phyloP scores from a whole-genome alignment of 1,140 invertebrate species.

The Tyrophagus putrescentiae region DNA sequence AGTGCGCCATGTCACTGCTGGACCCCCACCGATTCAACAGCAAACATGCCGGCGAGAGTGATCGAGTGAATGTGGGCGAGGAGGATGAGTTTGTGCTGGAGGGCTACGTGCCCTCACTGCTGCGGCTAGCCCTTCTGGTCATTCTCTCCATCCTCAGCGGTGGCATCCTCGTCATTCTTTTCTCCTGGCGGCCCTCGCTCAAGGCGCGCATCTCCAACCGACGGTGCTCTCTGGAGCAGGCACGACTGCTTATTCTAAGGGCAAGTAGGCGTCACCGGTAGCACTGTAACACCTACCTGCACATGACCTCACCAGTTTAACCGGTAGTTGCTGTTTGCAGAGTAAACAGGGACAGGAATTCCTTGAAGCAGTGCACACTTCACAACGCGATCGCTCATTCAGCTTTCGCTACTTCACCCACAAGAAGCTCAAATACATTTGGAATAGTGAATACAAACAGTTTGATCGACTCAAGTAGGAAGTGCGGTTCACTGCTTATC shows the following conservation, averaged over 20 bases:
- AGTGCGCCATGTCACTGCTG: neutral
- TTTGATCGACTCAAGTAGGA: slow-evolving; percentile 30
- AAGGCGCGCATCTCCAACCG: slow-evolving; percentile 41
- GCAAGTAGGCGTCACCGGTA: slow-evolving; percentile 36
- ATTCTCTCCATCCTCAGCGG: slow-evolving; percentile 5
- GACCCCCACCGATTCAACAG: neutral
- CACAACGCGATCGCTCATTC: neutral
- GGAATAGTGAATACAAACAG: slow-evolving; percentile 29
- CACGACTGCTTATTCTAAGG: slow-evolving; percentile 59
- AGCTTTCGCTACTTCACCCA: slow-evolving; percentile 30
- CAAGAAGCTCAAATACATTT: slow-evolving; percentile 34
- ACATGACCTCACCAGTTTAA: neutral
- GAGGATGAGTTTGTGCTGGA: slow-evolving; percentile 23
- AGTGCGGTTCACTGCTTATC: too few species aligned
- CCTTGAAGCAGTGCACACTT: slow-evolving; percentile 21
- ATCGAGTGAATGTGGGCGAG: slow-evolving; percentile 22
- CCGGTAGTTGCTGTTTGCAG: slow-evolving; percentile 10
- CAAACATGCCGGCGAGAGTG: neutral
- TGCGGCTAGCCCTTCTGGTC: slow-evolving; percentile 15
- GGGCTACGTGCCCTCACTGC: slow-evolving; percentile 22
- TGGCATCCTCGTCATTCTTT: slow-evolving; percentile 21
- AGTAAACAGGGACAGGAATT: slow-evolving; percentile 25
- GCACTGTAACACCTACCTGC: neutral
- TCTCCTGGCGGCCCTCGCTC: slow-evolving; percentile 21
- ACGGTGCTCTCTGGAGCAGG: slow-evolving; percentile 49